These are phyloP conservation scores for Aplidium turbinatum DNA, from an alignment of 23 tunicate species.

Conservation along the genomic window DNA sequence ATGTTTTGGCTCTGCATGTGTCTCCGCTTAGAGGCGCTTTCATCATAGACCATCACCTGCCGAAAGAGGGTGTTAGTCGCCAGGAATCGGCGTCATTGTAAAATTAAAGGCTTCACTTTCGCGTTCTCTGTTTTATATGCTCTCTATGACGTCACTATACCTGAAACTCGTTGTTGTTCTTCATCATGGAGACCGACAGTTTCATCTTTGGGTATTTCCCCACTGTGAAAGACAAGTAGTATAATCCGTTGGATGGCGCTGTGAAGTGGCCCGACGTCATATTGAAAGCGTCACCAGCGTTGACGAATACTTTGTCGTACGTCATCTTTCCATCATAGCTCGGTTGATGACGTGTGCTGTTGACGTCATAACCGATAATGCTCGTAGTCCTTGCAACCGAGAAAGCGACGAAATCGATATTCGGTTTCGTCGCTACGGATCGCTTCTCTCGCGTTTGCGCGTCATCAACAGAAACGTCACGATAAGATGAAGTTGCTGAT, in stretches of 20 bases:
- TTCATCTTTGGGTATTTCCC: slow-evolving; percentile 82
- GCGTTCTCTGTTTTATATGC: too few relatives aligned
- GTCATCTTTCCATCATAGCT: slow-evolving; percentile 38
- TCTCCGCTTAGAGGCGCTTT: slow-evolving; percentile 47
- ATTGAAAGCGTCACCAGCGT: slow-evolving; percentile 38
- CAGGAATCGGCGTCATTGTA: too few relatives aligned
- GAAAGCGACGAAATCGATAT: slow-evolving; percentile 42
- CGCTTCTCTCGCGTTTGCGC: background rate
- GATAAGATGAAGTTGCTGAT: background rate
- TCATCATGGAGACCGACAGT: slow-evolving; percentile 74
- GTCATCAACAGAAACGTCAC: background rate
- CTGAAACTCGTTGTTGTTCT: slow-evolving; percentile 76
- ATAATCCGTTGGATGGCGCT: slow-evolving; percentile 77
- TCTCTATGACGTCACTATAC: too few relatives aligned
- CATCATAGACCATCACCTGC: slow-evolving; percentile 73
- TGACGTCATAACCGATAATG: slow-evolving; percentile 45
- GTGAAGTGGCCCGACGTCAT: slow-evolving; percentile 31
- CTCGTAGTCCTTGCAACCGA: slow-evolving; percentile 69
- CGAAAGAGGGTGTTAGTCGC: too few relatives aligned
- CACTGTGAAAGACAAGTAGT: slow-evolving; percentile 65
- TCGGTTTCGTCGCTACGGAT: background rate
- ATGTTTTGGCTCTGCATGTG: slow-evolving; percentile 84
- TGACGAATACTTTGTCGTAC: slow-evolving; percentile 62
- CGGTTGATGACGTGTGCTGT: slow-evolving; percentile 2
- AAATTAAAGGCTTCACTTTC: too few relatives aligned